Conservation (phyloP, 2,888 invertebrate genomes). For the Metacarcinus magister region DNA sequence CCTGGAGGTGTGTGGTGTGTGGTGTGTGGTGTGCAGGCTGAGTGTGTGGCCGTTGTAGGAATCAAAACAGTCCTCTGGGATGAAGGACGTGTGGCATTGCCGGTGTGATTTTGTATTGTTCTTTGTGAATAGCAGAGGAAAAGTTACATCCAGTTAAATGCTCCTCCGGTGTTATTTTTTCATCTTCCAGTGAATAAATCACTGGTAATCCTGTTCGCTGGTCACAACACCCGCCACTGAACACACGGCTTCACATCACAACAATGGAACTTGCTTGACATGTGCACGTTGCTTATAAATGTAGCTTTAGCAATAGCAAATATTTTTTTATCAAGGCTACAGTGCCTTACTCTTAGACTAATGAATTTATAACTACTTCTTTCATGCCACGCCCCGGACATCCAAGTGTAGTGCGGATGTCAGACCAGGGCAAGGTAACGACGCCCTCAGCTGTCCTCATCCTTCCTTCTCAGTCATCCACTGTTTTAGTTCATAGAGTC, state of each 20-base stretch:
- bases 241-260: background rate
- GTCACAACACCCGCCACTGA: background rate
- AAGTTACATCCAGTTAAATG: background rate
- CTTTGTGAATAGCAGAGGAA: background rate
- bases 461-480: background rate
- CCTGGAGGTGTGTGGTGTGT: background rate
- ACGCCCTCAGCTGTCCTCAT: background rate
- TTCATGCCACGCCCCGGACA: constrained; percentile 15
- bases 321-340: background rate
- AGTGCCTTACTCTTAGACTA: constrained; percentile 15
- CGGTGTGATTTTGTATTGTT: constrained; percentile 5
- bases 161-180: background rate
- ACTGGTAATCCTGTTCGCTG: background rate
- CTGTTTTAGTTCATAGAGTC: background rate
- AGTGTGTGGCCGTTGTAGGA: background rate
- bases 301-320: background rate
- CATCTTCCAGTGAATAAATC: background rate
- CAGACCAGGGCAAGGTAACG: background rate
- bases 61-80: background rate
- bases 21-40: background rate
- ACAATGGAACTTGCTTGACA: background rate
- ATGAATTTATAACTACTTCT: background rate
- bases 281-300: background rate
- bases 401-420: constrained; percentile 10
- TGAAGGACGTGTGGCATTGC: background rate